Evolutionary conservation across 1,140 invertebrate species (phyloP).

Genomic region (Nomia melanderi): DNA sequence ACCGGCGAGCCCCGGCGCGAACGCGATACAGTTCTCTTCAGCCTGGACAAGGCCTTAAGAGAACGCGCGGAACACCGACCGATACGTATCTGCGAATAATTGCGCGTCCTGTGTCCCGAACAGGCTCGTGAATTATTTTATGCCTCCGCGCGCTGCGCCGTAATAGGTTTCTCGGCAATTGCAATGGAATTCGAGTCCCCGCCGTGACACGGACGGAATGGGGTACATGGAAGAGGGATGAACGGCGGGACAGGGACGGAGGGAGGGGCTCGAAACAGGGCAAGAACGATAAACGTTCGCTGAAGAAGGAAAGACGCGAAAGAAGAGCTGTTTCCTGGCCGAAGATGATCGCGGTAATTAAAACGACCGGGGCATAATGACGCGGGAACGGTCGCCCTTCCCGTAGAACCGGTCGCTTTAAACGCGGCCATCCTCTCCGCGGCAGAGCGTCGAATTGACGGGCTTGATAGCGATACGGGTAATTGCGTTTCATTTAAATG

Average conservation of each 20-base stretch:
- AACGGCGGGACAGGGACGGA: too few species aligned
- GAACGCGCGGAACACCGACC: neutral
- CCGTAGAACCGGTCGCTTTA: neutral
- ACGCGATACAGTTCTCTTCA: too few species aligned
- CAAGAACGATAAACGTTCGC: neutral
- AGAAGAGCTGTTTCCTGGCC: neutral
- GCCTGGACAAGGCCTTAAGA: neutral
- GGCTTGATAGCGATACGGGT: neutral
- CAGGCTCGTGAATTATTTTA: conserved; percentile 20
- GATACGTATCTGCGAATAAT: conserved; percentile 25
- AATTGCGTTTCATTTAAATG: conserved; percentile 23
- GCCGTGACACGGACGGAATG: neutral
- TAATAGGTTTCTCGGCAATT: neutral
- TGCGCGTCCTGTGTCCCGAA: neutral
- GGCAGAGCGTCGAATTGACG: neutral
- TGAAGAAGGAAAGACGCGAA: neutral
- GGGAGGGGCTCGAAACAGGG: neutral
- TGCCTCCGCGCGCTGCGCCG: neutral
- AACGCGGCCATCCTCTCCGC: neutral
- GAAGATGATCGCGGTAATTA: conserved; percentile 17
- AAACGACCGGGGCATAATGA: conserved; percentile 2
- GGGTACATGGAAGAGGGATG: too few species aligned
- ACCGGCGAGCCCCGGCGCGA: too few species aligned
- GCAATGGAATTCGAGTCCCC: neutral
- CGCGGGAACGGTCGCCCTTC: neutral